These are phyloP conservation scores for Nothocercus julius DNA, from an alignment of 2,113 vertebrate species.

Conservation along the genomic window DNA sequence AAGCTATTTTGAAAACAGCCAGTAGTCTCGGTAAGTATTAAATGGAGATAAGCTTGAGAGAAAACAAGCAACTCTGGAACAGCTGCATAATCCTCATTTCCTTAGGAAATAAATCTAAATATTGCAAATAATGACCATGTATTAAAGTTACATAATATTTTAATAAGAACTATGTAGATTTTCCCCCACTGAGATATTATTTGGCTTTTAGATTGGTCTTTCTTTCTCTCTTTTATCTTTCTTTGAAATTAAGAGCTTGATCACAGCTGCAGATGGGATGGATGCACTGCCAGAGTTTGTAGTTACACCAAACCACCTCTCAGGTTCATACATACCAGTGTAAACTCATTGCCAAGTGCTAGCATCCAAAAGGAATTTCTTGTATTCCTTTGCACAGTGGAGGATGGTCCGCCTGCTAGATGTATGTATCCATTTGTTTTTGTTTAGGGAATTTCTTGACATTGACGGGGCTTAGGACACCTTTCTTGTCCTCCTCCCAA, in stretches of 20 bases:
- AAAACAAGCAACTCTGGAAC: constrained; percentile 54
- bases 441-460: not conserved
- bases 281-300: not conserved
- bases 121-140: constrained; percentile 22
- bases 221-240: constrained; percentile 22
- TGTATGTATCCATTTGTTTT: not conserved
- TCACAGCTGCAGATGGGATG: constrained; percentile 25
- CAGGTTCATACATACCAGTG: not conserved
- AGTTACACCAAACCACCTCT: not conserved
- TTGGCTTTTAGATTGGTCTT: constrained; percentile 23
- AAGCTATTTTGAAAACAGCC: not conserved
- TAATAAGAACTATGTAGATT: constrained; percentile 21
- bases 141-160: constrained; percentile 34
- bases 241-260: constrained; percentile 29
- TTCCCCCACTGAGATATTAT: not conserved
- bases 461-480: not conserved
- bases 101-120: constrained; percentile 65
- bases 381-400: not conserved
- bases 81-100: constrained; percentile 62
- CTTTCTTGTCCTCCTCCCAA: not conserved
- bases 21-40: not conserved
- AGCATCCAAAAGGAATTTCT: not conserved
- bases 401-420: not conserved
- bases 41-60: not conserved
- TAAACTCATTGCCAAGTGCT: not conserved